Evolutionary conservation across 2,888 invertebrate species (phyloP), one percentile per base, ranked within the genome.

Genomic region (Spodoptera exigua): DNA sequence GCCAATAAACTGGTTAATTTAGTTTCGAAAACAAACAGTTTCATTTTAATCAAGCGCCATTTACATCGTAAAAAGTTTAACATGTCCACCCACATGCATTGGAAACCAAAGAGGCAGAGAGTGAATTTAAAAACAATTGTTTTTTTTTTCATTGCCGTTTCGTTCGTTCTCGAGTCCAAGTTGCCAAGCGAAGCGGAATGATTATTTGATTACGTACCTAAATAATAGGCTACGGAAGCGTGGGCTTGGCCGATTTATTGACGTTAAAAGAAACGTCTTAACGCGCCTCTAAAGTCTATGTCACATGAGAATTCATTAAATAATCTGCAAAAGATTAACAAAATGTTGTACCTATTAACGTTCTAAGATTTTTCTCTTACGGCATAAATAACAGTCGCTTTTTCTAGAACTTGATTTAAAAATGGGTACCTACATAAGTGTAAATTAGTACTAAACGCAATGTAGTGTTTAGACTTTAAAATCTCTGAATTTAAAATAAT

Each of bases 221-320:
- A 89, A 83, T 84, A 82, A 79, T 79, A 72, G 80, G 67, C 71
- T 79, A 74, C 87, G 90, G 90, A 88, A 88, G 89, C 89, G 91
- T 90, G 89, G 91, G 91, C 85, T 62, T 70, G 76, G 55, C 70
- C 76, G 61, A 78, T 82, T 79, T 79, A 80, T 75, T 72, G 71
- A 74, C 65, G 59, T 43, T 54, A 76, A 76, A 76, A 76, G 76
- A 75, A 72, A 72, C 74, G 47, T 69, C 65, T 62, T 59, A 54
- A 36, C 59, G 63, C 54, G 36, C 48, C 44, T 74, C 43, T 74
- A 64, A 73, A 74, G 64, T 67, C 75, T 54, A 12, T 34, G 47
- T 45, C 53, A 61, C 43, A 59, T n/a, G 18, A 39, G 37, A 41
- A 35, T 27, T 27, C 9, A 27, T 9, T 27, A 27, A n/a, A n/a